Evolutionary conservation across 53 echinoderm and acorn worm genomes (phyloP).

Genomic region (Patiria pectinifera): DNA sequence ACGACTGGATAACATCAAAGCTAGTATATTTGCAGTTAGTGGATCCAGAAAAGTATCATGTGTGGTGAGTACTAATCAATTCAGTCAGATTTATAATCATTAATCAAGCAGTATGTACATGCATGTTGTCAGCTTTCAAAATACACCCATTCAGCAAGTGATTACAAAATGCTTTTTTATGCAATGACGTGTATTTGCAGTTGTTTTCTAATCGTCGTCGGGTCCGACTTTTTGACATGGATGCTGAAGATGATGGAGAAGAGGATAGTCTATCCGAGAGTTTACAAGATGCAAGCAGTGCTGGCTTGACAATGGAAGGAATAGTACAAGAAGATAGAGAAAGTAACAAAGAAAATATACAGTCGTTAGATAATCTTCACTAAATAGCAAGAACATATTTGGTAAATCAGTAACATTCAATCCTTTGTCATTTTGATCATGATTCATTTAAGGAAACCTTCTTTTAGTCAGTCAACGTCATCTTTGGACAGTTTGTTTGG

Average conservation of each 20-base stretch:
- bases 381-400: background rate
- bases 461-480: too few relatives aligned
- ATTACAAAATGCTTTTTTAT: background rate
- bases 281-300: constrained; percentile 47
- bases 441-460: too few relatives aligned
- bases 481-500: too few relatives aligned
- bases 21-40: constrained; percentile 89
- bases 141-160: background rate
- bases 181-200: constrained; percentile 37
- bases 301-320: constrained; percentile 1
- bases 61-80: constrained; percentile 80
- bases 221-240: constrained; percentile 96
- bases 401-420: too few relatives aligned
- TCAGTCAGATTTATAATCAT: background rate
- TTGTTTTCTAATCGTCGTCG: constrained; percentile 89
- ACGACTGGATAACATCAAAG: constrained; percentile 91
- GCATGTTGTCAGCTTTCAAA: background rate
- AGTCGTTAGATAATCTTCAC: background rate
- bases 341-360: constrained; percentile 60
- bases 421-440: too few relatives aligned
- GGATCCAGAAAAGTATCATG: constrained; percentile 94
- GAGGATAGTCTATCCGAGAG: constrained; percentile 76
- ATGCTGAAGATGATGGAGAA: constrained; percentile 95
- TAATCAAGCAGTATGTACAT: background rate
- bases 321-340: constrained; percentile 39